These are phyloP conservation scores for Brachylomia viminalis DNA, from an alignment of 2,888 invertebrate genomes.

Conservation along the genomic window DNA sequence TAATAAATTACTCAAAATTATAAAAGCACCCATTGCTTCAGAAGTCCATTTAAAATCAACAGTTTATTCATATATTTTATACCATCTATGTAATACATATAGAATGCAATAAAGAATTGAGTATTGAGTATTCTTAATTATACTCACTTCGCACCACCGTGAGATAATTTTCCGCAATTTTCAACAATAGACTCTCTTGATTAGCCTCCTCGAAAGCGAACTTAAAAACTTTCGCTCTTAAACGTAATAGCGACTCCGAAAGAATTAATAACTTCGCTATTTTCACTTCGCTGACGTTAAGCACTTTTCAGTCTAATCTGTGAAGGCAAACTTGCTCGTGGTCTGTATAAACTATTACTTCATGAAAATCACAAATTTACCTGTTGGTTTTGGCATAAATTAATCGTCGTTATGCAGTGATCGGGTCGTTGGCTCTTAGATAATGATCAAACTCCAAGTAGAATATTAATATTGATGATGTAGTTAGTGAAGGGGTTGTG, in stretches of 20 bases:
- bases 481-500: slow-evolving; percentile 11
- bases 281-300: slow-evolving; percentile 66
- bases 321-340: slow-evolving; percentile 46
- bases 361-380: slow-evolving; percentile 55
- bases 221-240: slow-evolving; percentile 58
- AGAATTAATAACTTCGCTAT: slow-evolving; percentile 68
- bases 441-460: slow-evolving; percentile 44
- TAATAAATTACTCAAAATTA: neutral
- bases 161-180: slow-evolving; percentile 29
- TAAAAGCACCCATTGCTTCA: neutral
- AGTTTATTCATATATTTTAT: no score
- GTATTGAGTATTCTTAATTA: slow-evolving; percentile 22
- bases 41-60: neutral
- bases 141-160: neutral
- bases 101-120: no score
- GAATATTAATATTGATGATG: slow-evolving; percentile 40
- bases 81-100: no score
- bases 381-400: slow-evolving; percentile 57
- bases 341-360: slow-evolving; percentile 46
- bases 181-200: slow-evolving; percentile 38
- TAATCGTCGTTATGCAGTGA: slow-evolving; percentile 41
- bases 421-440: slow-evolving; percentile 30
- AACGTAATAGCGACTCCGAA: slow-evolving; percentile 60
- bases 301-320: slow-evolving; percentile 66
- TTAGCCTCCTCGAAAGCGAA: slow-evolving; percentile 34